Conservation (phyloP, 2,797 vertebrate species). For the Chloroceryle inda region DNA sequence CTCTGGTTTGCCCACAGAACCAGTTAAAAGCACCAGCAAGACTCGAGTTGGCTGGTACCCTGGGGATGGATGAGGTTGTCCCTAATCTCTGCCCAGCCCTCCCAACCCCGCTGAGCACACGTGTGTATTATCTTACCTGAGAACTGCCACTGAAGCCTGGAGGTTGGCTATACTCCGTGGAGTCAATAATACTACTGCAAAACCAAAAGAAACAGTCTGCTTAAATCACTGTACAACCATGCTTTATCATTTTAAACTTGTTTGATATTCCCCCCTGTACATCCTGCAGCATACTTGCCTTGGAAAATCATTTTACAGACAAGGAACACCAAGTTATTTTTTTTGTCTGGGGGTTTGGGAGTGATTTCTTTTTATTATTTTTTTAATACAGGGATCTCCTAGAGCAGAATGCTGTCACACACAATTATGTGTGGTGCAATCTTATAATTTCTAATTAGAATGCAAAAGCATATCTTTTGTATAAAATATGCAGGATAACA, state of each 20-base stretch:
- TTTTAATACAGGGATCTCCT: background rate
- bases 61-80: background rate
- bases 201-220: conserved; percentile 63
- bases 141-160: conserved; percentile 93
- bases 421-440: background rate
- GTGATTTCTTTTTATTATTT: background rate
- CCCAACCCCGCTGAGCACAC: fast-evolving
- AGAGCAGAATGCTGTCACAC: background rate
- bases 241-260: background rate
- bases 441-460: conserved; percentile 23
- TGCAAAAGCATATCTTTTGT: background rate
- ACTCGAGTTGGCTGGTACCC: fast-evolving
- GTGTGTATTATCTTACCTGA: conserved; percentile 83
- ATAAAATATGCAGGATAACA: background rate
- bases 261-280: background rate
- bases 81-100: background rate
- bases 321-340: background rate
- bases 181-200: conserved; percentile 94
- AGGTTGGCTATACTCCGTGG: conserved; percentile 92
- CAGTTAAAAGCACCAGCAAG: background rate
- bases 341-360: background rate
- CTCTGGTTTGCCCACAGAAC: background rate
- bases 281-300: background rate
- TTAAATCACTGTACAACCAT: conserved; percentile 8
- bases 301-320: conserved; percentile 5